Evolutionary conservation across 2,113 vertebrate species (phyloP).

Genomic region (Sturnus vulgaris): DNA sequence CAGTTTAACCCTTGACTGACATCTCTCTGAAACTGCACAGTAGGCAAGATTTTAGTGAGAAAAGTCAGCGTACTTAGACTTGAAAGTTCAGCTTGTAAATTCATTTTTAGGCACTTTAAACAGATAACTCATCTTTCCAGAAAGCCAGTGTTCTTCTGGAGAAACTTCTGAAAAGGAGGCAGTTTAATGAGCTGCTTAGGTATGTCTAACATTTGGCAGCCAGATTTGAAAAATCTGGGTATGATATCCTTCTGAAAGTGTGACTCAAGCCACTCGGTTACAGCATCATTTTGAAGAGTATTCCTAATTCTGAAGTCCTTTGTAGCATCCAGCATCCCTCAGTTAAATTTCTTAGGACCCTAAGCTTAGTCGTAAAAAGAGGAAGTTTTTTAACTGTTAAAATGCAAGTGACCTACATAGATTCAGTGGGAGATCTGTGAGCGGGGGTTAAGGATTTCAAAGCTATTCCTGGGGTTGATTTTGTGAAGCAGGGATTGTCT

Average conservation of each 20-base stretch:
- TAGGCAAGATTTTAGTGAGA: background rate
- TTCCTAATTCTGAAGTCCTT: background rate
- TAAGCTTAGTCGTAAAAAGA: background rate
- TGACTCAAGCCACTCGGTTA: background rate
- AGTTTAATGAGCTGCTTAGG: background rate
- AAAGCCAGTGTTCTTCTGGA: background rate
- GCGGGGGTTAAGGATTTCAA: background rate
- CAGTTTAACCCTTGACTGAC: background rate
- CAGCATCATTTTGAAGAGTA: background rate
- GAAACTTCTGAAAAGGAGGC: background rate
- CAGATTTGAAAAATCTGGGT: background rate
- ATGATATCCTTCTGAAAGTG: background rate
- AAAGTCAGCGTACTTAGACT: background rate
- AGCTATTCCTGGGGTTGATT: background rate
- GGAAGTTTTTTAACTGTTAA: background rate
- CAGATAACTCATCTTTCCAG: background rate
- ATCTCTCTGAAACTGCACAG: background rate
- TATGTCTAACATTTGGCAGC: conserved; percentile 32
- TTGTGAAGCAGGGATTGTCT: background rate
- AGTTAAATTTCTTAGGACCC: background rate
- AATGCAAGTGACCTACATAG: background rate
- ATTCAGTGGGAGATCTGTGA: background rate
- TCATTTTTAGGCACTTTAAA: background rate
- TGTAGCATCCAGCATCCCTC: background rate
- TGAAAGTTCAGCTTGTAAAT: background rate